These are phyloP conservation scores for Geopemphigus sp. DNA, from an alignment of 1,140 invertebrate genomes.

Conservation along the genomic window DNA sequence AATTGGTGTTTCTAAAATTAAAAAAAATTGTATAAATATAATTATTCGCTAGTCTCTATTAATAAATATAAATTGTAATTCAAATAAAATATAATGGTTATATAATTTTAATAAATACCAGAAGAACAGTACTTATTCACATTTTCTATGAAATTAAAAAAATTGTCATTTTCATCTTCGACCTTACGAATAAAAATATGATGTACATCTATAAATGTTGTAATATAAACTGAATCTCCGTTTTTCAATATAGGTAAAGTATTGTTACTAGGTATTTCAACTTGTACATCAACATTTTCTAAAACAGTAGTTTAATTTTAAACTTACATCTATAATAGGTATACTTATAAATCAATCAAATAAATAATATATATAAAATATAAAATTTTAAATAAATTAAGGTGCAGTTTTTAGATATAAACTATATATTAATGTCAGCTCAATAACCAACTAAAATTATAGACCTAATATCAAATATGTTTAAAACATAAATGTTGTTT, in stretches of 20 bases:
- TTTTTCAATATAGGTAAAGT: not conserved
- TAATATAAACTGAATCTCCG: slow-evolving; percentile 27
- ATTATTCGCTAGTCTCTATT: not conserved
- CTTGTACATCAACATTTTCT: not conserved
- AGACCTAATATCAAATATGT: no score
- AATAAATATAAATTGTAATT: no score
- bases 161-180: slow-evolving; percentile 19
- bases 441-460: no score
- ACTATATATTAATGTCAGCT: no score
- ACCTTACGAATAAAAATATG: slow-evolving; percentile 21
- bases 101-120: not conserved
- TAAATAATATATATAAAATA: no score
- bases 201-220: not conserved
- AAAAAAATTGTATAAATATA: not conserved
- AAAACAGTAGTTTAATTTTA: no score
- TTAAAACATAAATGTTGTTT: no score
- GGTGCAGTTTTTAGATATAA: no score
- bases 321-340: no score
- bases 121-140: slow-evolving; percentile 18
- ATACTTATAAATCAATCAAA: no score
- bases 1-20: not conserved
- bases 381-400: no score
- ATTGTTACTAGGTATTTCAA: not conserved
- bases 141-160: slow-evolving; percentile 3
- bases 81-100: not conserved